phyloP scores from a whole-genome alignment of 2,888 invertebrate genomes.

The Heteromurus nitidus region DNA sequence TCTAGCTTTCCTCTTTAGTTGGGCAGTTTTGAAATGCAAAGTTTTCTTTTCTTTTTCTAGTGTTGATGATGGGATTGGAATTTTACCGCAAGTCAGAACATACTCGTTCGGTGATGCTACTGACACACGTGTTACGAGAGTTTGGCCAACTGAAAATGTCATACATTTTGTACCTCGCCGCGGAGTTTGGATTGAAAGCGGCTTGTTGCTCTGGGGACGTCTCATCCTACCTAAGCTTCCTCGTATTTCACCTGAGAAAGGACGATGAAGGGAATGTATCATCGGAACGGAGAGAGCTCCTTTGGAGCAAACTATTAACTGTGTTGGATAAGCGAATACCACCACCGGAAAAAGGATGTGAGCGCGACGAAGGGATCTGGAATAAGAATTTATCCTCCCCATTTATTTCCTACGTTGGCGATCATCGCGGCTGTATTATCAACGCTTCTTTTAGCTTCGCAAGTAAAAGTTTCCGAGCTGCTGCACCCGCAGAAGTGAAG shows the following conservation, averaged over 20 bases:
- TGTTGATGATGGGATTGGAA: constrained; percentile 72
- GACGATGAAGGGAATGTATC: constrained; percentile 57
- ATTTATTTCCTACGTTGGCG: constrained; percentile 67
- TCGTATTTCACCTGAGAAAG: constrained; percentile 68
- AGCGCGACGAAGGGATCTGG: constrained; percentile 60
- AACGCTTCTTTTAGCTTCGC: constrained; percentile 65
- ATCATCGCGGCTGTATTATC: constrained; percentile 67
- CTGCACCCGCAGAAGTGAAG: constrained; percentile 48
- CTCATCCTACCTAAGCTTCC: constrained; percentile 68
- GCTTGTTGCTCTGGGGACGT: constrained; percentile 69
- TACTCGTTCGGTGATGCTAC: constrained; percentile 69
- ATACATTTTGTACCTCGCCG: constrained; percentile 64
- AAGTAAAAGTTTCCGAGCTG: constrained; percentile 50
- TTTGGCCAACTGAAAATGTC: constrained; percentile 70
- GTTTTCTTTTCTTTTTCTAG: too few species aligned
- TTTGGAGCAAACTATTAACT: constrained; percentile 67
- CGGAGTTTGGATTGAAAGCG: constrained; percentile 68
- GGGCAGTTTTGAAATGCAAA: constrained; percentile 66
- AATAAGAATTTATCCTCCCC: constrained; percentile 48
- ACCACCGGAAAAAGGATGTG: constrained; percentile 53
- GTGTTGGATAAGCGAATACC: constrained; percentile 68
- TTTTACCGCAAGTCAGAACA: constrained; percentile 68
- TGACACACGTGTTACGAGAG: constrained; percentile 72
- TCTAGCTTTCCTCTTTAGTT: not conserved
- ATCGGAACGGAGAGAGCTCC: constrained; percentile 27